Base-by-base conservation (phyloP, 1,140 invertebrate genomes). In the Phymorhynchus buccinoides region DNA sequence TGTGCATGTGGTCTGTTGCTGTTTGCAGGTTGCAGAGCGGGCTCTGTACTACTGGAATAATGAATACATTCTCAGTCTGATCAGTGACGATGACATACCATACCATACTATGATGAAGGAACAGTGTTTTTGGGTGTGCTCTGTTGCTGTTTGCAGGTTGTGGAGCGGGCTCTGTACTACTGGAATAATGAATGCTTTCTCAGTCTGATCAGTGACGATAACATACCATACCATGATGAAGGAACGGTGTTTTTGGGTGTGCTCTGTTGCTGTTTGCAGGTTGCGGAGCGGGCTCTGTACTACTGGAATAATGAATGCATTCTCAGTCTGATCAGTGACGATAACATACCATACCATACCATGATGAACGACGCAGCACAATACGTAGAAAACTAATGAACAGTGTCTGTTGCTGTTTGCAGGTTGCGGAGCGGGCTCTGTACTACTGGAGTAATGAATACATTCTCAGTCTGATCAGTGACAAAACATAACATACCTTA, bases 371-470 rank as follows among this genome's bases (percentile, higher is more conserved):
- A n/a, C n/a, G n/a, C n/a, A n/a, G n/a, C n/a, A n/a, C n/a, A n/a
- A n/a, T n/a, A n/a, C n/a, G n/a, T n/a, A n/a, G n/a, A n/a, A n/a
- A n/a, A n/a, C n/a, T n/a, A n/a, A n/a, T n/a, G n/a, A n/a, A n/a
- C n/a, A n/a, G n/a, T n/a, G n/a, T n/a, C n/a, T n/a, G n/a, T 75
- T 75, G 6, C 37, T 22, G 18, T 71, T 88, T 88, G 32, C 86
- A 94, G 94, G 94, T 95, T 68, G 94, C 94, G 75, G 94, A 95
- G 89, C 89, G 94, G 85, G 94, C 94, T 66, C 91, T 95, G 77
- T 95, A 95, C 89, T 95, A 94, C 88, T 95, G 94, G 94, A 95
- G 94, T 90, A 95, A 95, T 89, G 94, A 95, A 87, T 95, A 95
- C 89, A 94, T 95, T 87, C 88, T 95, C 85, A 94, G 93, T 87